Base-by-base conservation (phyloP, 30 jellyfish, hydroid and myxozoan genomes). In the Clytia hemisphaerica region DNA sequence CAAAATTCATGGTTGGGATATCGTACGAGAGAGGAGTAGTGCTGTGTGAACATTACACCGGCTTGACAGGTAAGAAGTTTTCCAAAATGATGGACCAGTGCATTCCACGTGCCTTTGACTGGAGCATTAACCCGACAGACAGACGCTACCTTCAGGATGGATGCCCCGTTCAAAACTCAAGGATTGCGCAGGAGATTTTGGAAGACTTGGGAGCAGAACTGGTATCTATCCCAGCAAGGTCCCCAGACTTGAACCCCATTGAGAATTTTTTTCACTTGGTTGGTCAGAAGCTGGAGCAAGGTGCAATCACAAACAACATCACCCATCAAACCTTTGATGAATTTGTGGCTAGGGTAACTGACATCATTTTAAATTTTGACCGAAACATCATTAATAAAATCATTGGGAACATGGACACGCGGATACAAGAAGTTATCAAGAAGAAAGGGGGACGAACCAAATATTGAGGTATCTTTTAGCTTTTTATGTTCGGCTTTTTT, bases 211-310 rank as follows among this genome's bases (percentile, higher is more conserved):
- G 75, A 60, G 21, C 33, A 31, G 71, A 60, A 32, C 6, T 3
- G 61, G 4, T 31, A 31, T 61, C 36, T 14, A 61, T 61, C 71
- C 75, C 75, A 31, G 75, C 75, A 9, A 58, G 75, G 4, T 61
- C 75, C 25, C 75, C 75, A 61, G 75, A 61, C 30, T 61, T 61
- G 75, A 61, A 61, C 26, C 75, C 75, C 71, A 61, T 61, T 19
- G 75, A 72, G 2, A 72, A 72, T 37, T 34, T 67, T 9, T 67
- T 67, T 34, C 79, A 67, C 33, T 67, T 71, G 83, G 45, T 22
- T 16, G 15, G 72, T 71, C 31, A 53, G 4, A 50, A 50, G 50
- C 83, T 72, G 37, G 9, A 42, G 35, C 22, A 72, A 77, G 64
- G 55, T 2, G 79, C 83, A 4, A 18, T 72, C 38, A 24, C 29